A percentile compares a stretch with the other conserved stretches of the same genome.
Evolutionary conservation across 2,888 invertebrate species (phyloP).

Genomic region (Leptopilina syphax): DNA sequence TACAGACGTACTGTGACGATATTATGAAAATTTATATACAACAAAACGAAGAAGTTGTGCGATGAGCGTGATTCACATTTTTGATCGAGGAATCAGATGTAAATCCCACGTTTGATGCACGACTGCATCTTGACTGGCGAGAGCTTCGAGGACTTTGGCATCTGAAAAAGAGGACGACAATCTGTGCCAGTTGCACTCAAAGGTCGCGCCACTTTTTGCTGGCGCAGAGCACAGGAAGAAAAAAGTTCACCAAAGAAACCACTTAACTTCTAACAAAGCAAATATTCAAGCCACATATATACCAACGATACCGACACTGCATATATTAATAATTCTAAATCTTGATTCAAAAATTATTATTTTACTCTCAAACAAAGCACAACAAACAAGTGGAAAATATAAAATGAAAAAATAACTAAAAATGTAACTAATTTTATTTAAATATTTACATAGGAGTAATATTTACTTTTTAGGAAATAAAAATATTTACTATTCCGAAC

Average conservation of each 20-base stretch:
- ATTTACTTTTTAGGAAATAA: too few species aligned
- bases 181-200: slow-evolving; percentile 32
- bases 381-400: too few species aligned
- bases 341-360: not conserved
- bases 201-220: slow-evolving; percentile 34
- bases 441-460: too few species aligned
- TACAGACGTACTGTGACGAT: not conserved
- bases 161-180: slow-evolving; percentile 75
- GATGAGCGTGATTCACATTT: slow-evolving; percentile 58
- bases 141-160: slow-evolving; percentile 73
- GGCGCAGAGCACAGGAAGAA: slow-evolving; percentile 15
- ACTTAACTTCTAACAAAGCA: slow-evolving; percentile 31
- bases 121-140: slow-evolving; percentile 77
- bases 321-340: not conserved
- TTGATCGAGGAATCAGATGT: slow-evolving; percentile 62
- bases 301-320: not conserved
- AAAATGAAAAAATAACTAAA: too few species aligned
- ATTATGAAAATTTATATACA: too few species aligned
- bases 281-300: slow-evolving; percentile 18
- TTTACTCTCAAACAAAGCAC: not conserved
- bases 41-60: not conserved
- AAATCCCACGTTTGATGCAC: slow-evolving; percentile 79
- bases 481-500: too few species aligned
- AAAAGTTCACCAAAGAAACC: slow-evolving; percentile 23
- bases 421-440: too few species aligned